Conservation (phyloP, 2,888 invertebrate genomes). For the Leptopilina drosophilae region DNA sequence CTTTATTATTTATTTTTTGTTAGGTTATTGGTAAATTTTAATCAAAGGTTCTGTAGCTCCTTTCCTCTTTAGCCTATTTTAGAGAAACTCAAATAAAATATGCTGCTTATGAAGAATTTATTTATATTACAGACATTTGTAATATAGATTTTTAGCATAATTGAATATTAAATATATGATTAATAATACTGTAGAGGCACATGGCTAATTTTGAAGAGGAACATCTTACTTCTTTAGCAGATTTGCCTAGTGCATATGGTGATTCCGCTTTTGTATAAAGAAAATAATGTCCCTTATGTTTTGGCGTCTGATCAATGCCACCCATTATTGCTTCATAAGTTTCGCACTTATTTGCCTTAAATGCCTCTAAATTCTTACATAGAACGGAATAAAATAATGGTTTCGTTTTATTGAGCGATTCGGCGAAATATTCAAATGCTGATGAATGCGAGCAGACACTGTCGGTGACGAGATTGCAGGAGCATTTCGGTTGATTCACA, state of each 20-base stretch:
- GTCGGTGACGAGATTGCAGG: neutral
- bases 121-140: too few species aligned
- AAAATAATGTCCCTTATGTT: neutral
- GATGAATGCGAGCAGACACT: neutral
- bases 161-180: neutral
- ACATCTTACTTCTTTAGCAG: neutral
- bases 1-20: too few species aligned
- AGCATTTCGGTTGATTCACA: neutral
- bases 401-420: neutral
- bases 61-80: too few species aligned
- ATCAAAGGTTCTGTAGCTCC: too few species aligned
- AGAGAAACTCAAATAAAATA: too few species aligned
- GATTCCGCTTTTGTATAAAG: neutral
- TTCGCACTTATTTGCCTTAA: neutral
- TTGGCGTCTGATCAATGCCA: neutral
- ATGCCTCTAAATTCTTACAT: neutral
- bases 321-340: neutral
- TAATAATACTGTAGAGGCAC: neutral
- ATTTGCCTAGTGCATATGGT: neutral
- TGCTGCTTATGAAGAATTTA: too few species aligned
- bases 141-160: neutral
- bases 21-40: too few species aligned
- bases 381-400: neutral
- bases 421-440: conserved; percentile 7
- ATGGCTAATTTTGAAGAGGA: neutral